phyloP scores from a whole-genome alignment of 1,140 invertebrate species.

The Cylas formicarius region DNA sequence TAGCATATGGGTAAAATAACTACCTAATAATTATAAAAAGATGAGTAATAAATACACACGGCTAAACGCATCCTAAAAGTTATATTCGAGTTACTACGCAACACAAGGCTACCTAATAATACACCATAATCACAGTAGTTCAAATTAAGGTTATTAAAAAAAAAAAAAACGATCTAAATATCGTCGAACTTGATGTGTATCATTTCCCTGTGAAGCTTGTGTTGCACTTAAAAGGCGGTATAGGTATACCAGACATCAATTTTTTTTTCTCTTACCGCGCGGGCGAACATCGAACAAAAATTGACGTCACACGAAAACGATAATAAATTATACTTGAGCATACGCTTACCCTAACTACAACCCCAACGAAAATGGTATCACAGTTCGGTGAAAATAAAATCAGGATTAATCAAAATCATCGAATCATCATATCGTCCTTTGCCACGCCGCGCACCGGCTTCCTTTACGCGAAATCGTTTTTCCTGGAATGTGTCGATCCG shows the following conservation, averaged over 20 bases:
- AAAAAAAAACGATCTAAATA: slow-evolving; percentile 14
- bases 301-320: slow-evolving; percentile 12
- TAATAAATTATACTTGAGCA: slow-evolving; percentile 28
- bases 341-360: slow-evolving; percentile 26
- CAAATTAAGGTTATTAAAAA: slow-evolving; percentile 15
- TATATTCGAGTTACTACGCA: neutral
- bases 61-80: neutral
- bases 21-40: neutral
- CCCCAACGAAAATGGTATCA: slow-evolving; percentile 29
- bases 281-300: slow-evolving; percentile 1
- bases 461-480: too few species aligned
- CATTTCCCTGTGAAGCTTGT: too few species aligned
- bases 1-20: slow-evolving; percentile 27
- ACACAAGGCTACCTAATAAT: too few species aligned
- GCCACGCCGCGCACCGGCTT: too few species aligned
- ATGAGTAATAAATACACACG: neutral
- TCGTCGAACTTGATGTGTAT: too few species aligned
- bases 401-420: slow-evolving; percentile 11
- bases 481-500: too few species aligned
- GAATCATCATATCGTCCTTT: too few species aligned
- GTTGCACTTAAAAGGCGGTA: too few species aligned
- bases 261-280: too few species aligned
- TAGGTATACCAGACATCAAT: too few species aligned
- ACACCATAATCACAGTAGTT: too few species aligned
- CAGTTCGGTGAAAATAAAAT: slow-evolving; percentile 30